A percentile compares a stretch with the other conserved stretches of the same genome.
Evolutionary conservation across 2,113 vertebrate species (phyloP).

Genomic region (Eurystomus gularis): DNA sequence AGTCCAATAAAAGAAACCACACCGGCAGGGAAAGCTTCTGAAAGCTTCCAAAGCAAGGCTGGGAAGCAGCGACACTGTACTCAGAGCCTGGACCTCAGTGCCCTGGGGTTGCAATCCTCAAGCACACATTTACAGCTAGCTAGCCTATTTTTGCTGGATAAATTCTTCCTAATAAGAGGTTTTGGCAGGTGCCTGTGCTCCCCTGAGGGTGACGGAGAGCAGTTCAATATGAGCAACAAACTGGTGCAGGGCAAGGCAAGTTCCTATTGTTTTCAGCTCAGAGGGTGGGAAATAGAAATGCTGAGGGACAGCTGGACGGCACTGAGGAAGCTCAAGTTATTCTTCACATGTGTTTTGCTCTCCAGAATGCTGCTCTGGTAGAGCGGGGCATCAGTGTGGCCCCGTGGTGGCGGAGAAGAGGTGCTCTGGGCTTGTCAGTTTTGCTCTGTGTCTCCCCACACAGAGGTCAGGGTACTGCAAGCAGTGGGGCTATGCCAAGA

Average conservation of each 20-base stretch:
- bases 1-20: not conserved
- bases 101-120: not conserved
- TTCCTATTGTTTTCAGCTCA: not conserved
- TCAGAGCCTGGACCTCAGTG: not conserved
- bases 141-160: not conserved
- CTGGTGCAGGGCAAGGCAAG: rapidly evolving
- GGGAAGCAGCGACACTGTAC: not conserved
- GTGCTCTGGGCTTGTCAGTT: not conserved
- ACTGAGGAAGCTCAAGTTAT: not conserved
- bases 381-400: not conserved
- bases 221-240: not conserved
- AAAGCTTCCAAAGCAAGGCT: not conserved
- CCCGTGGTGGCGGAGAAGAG: not conserved
- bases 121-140: not conserved
- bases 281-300: not conserved
- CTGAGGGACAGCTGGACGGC: not conserved
- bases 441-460: rapidly evolving
- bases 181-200: not conserved
- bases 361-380: not conserved
- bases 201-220: not conserved
- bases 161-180: not conserved
- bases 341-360: not conserved
- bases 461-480: not conserved
- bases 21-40: not conserved
- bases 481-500: rapidly evolving